Base-by-base conservation (phyloP, 2,797 vertebrate species). In the Liasis olivaceus region DNA sequence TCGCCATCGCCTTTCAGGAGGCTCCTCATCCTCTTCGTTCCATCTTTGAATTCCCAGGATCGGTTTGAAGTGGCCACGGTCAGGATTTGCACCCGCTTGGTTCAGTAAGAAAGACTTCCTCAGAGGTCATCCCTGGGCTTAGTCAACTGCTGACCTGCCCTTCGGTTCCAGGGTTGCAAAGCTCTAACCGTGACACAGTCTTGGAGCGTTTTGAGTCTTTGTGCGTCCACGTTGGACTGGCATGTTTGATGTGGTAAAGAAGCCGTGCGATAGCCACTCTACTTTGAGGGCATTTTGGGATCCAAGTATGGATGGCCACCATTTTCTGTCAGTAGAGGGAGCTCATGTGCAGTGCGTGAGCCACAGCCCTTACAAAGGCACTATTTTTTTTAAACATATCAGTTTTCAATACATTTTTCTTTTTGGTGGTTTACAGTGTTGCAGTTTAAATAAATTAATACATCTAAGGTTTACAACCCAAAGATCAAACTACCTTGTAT, bases 251-350 rank as follows among this genome's bases (percentile, higher is more conserved):
- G 64, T 24, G 11, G 77, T 24, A 47, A 24, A 24, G 24, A 81
- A 47, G 1, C 11, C 8, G 36, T 24, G 8, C 2, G 59, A 54
- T 54, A 54, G 51, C 51, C 90, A 31, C 60, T 17, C 86, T 62
- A 2, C 8, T 17, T 59, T 77, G 36, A 54, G 47, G 69, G 28
- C 20, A 3, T 20, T 13, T 24, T 28, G 36, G 28, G 15, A 47
- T 11, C 4, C n/a, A 89, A 24, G 12, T 54, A 20, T 31, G 13
- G 12, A 24, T 59, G n/a, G 63, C 1, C 24, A 0, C 5, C 4
- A 0, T 14, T 0, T 31, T 47, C n/a, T 15, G 7, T 88, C 96
- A 89, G 93, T 91, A 97, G 96, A 89, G 94, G 94, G 95, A 91
- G 95, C 90, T 81, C 15, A 17, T 8, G 95, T 93, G 91, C 94